phyloP scores from a whole-genome alignment of 1,140 invertebrate genomes.

The Drosophila funebris region DNA sequence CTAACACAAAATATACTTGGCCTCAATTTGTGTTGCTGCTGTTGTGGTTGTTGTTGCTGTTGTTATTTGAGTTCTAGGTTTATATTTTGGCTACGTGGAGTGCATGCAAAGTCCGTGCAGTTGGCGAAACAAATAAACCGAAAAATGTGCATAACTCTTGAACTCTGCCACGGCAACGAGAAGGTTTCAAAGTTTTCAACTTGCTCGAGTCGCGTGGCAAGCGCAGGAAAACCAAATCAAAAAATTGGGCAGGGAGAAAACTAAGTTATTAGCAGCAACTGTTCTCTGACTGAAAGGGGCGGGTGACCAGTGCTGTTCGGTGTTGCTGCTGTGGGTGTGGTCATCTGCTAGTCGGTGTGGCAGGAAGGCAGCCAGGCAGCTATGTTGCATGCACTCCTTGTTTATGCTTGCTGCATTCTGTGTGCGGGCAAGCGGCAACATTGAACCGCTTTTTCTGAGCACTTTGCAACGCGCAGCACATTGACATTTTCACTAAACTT shows the following conservation, averaged over 20 bases:
- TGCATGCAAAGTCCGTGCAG: slow-evolving; percentile 46
- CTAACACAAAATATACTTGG: slow-evolving; percentile 9
- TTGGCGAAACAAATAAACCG: slow-evolving; percentile 55
- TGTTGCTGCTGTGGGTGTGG: slow-evolving; percentile 52
- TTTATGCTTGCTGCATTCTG: slow-evolving; percentile 72
- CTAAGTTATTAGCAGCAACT: slow-evolving; percentile 76
- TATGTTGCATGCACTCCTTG: slow-evolving; percentile 37
- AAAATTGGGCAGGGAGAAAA: slow-evolving; percentile 42
- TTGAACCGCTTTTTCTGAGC: slow-evolving; percentile 23
- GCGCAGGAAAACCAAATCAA: slow-evolving; percentile 18
- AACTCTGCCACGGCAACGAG: neutral
- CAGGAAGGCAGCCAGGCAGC: neutral
- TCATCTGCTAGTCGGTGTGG: slow-evolving; percentile 3
- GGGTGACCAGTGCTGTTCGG: slow-evolving; percentile 5
- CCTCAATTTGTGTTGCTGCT: neutral
- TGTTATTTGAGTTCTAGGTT: slow-evolving; percentile 62
- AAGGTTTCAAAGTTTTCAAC: slow-evolving; percentile 59
- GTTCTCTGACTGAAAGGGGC: slow-evolving; percentile 5
- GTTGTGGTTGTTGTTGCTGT: slow-evolving; percentile 19
- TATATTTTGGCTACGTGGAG: slow-evolving; percentile 63
- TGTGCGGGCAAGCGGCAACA: slow-evolving; percentile 63
- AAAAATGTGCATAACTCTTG: slow-evolving; percentile 57
- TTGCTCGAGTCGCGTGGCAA: slow-evolving; percentile 40
- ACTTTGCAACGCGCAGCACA: slow-evolving; percentile 19
- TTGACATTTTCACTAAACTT: slow-evolving; percentile 47